These are phyloP conservation scores for Musca vetustissima DNA, from an alignment of 1,140 invertebrate species.

Conservation along the genomic window DNA sequence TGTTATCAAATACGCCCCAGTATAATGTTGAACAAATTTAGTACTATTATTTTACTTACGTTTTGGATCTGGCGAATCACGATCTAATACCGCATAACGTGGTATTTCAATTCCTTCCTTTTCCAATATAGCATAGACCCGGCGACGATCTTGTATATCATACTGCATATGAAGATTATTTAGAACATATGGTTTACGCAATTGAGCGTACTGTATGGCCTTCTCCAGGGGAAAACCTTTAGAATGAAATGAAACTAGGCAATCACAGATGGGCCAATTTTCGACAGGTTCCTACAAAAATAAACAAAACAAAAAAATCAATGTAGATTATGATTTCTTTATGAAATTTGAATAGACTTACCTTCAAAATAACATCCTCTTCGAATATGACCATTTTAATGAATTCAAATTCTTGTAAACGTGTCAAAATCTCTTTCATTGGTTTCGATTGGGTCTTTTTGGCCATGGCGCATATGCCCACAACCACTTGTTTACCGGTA, in stretches of 20 bases:
- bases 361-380: constrained; percentile 92
- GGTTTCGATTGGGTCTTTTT: constrained; percentile 98
- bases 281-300: constrained; percentile 83
- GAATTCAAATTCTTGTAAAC: constrained; percentile 94
- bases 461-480: constrained; percentile 97
- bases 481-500: constrained; percentile 71
- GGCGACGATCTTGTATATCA: constrained; percentile 92
- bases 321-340: too few relatives aligned
- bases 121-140: constrained; percentile 93
- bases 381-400: constrained; percentile 91
- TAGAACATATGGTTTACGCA: constrained; percentile 94
- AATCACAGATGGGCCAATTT: constrained; percentile 97
- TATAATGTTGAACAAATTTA: too few relatives aligned
- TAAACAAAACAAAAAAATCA: not conserved
- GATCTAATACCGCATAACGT: constrained; percentile 93
- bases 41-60: constrained; percentile 65
- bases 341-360: constrained; percentile 44
- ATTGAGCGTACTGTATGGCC: constrained; percentile 94
- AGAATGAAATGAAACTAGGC: constrained; percentile 97
- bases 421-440: constrained; percentile 96
- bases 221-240: constrained; percentile 98
- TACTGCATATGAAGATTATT: constrained; percentile 99
- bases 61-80: constrained; percentile 89
- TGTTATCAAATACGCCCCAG: too few relatives aligned
- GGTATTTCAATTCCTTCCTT: constrained; percentile 96